Evolutionary conservation across 2,797 vertebrate species (phyloP).

Genomic region (Scomberomorus guttatus): DNA sequence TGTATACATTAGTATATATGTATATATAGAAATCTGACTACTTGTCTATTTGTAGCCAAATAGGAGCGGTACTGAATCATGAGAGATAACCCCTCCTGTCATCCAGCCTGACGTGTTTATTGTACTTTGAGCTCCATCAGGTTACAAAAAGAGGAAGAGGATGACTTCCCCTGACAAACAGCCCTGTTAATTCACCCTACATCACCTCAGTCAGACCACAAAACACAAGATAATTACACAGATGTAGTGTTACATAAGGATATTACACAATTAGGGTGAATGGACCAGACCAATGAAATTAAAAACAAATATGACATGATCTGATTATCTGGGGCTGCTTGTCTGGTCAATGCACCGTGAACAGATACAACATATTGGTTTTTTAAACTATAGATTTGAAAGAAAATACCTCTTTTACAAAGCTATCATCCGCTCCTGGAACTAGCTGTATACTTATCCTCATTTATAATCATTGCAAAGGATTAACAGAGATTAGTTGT

Average conservation of each 20-base stretch:
- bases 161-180: neutral
- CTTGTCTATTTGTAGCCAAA: too few relatives aligned
- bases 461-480: constrained; percentile 6
- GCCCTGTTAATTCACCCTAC: neutral
- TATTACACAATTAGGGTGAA: constrained; percentile 27
- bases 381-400: neutral
- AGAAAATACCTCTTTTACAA: neutral
- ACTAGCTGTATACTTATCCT: neutral
- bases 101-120: too few relatives aligned
- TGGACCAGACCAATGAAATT: neutral
- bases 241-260: constrained; percentile 6
- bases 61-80: neutral
- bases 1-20: too few relatives aligned
- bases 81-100: too few relatives aligned
- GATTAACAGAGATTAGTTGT: constrained; percentile 45
- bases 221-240: neutral
- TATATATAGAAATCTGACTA: too few relatives aligned
- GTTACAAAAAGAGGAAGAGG: constrained; percentile 7
- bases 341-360: neutral
- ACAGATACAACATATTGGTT: neutral
- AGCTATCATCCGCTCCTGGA: neutral
- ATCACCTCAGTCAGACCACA: constrained; percentile 3
- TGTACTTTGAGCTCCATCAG: neutral
- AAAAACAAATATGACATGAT: neutral
- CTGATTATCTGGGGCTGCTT: too few relatives aligned